Conservation (phyloP, 2,113 vertebrate species). For the Geococcyx californianus region DNA sequence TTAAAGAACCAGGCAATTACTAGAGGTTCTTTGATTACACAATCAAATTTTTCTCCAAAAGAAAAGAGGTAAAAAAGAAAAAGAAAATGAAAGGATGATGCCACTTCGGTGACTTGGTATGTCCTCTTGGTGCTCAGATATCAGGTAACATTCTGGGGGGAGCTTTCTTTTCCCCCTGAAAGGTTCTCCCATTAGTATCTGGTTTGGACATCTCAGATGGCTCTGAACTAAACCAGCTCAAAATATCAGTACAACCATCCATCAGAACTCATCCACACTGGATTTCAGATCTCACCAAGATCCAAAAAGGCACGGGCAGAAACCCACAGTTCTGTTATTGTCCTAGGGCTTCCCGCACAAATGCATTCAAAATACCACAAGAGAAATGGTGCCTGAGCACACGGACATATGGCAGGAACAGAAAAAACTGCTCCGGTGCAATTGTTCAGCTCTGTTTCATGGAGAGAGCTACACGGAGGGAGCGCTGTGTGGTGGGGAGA, state of each 20-base stretch:
- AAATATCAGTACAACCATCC: background rate
- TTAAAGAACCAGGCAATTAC: background rate
- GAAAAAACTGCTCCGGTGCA: conserved; percentile 6
- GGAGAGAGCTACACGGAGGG: conserved; percentile 42
- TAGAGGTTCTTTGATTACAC: background rate
- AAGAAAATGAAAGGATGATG: background rate
- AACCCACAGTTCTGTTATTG: background rate
- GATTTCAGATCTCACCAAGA: background rate
- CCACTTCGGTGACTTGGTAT: background rate
- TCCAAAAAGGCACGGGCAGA: background rate
- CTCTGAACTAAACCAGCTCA: background rate
- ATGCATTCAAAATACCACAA: background rate
- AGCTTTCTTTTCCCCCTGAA: background rate
- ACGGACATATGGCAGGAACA: background rate
- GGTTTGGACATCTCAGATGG: background rate
- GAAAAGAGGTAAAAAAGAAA: accelerated
- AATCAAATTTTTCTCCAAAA: background rate
- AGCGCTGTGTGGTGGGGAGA: background rate
- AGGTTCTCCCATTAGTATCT: no score
- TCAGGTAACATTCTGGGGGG: background rate
- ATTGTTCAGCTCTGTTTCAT: conserved; percentile 48
- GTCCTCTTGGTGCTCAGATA: background rate
- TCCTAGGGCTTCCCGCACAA: background rate
- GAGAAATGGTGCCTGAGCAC: background rate
- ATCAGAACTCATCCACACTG: background rate